A percentile compares a stretch with the other conserved stretches of the same genome.
These are phyloP conservation scores for Chiloscyllium plagiosum DNA, from an alignment of 2,113 vertebrate genomes.

Conservation along the genomic window DNA sequence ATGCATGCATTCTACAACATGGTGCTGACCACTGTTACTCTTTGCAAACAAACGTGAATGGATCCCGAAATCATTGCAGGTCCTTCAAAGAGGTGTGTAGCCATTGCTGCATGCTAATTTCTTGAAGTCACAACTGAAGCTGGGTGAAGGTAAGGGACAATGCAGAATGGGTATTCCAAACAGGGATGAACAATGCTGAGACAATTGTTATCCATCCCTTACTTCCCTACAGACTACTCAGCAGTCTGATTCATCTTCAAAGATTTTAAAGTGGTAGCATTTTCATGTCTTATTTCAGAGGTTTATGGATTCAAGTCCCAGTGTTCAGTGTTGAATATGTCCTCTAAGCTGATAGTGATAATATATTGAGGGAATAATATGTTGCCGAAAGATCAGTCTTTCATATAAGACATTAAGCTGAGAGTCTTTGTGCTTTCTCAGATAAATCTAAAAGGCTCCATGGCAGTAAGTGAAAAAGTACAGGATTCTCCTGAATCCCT, in stretches of 20 bases:
- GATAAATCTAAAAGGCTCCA: not conserved
- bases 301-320: not conserved
- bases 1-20: too few species aligned
- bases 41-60: too few species aligned
- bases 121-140: too few species aligned
- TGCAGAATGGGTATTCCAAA: too few species aligned
- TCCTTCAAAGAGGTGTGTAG: too few species aligned
- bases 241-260: not conserved
- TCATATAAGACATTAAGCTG: not conserved
- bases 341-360: not conserved
- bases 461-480: not conserved
- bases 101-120: too few species aligned
- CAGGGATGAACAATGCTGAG: too few species aligned
- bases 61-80: too few species aligned
- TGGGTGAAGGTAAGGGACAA: too few species aligned
- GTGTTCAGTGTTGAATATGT: not conserved
- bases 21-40: too few species aligned
- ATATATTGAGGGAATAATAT: not conserved
- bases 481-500: not conserved
- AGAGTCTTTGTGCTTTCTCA: not conserved
- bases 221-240: too few species aligned
- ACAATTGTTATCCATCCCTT: too few species aligned
- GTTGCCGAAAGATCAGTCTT: not conserved
- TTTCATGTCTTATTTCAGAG: not conserved
- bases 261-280: not conserved